These are phyloP conservation scores for Myiopsitta monachus DNA, from an alignment of 2,113 vertebrate species.

Conservation along the genomic window DNA sequence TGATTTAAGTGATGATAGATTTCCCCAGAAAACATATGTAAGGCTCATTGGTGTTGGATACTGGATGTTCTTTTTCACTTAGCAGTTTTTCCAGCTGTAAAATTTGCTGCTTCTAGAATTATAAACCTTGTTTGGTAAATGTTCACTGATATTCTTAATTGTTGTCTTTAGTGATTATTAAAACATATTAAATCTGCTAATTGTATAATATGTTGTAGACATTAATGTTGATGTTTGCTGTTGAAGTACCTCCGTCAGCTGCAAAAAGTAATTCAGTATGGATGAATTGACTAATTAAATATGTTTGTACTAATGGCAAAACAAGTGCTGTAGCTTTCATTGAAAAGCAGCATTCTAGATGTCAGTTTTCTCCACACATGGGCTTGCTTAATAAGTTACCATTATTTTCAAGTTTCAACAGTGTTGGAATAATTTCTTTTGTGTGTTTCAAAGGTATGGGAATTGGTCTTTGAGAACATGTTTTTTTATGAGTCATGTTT, in stretches of 20 bases:
- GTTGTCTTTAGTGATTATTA: conserved; percentile 4
- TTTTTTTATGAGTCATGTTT: not conserved
- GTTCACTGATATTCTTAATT: not conserved
- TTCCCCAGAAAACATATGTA: not conserved
- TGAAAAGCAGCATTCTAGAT: not conserved
- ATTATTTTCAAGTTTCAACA: not conserved
- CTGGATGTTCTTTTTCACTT: not conserved
- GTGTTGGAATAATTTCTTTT: not conserved
- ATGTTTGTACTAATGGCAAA: not conserved
- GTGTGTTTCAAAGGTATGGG: not conserved
- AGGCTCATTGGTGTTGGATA: not conserved
- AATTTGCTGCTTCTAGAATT: not conserved
- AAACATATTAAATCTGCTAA: not conserved
- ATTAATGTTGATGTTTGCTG: not conserved
- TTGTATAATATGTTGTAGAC: not conserved
- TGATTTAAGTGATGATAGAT: not conserved
- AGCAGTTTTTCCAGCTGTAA: not conserved
- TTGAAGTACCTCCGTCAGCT: not conserved
- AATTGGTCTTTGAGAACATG: not conserved
- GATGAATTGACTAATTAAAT: conserved; percentile 18
- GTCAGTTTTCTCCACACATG: not conserved
- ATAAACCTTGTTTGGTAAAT: not conserved
- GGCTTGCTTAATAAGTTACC: not conserved
- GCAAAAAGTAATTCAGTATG: conserved; percentile 1
- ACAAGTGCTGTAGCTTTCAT: not conserved